A percentile compares a stretch with the other conserved stretches of the same genome.
phyloP scores from a whole-genome alignment of 1,140 invertebrate species.

The Brachionus calyciflorus region DNA sequence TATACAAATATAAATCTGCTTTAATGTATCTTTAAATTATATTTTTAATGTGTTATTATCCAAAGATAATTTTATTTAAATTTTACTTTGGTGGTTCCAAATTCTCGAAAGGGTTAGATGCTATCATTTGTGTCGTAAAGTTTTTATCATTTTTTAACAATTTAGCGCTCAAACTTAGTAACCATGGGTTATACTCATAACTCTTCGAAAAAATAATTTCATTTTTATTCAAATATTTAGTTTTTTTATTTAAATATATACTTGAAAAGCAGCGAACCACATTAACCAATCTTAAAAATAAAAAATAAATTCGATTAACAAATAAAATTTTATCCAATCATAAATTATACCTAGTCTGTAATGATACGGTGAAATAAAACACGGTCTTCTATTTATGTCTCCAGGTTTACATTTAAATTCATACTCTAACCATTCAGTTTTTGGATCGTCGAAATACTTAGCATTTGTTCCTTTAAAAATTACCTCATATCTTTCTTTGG shows the following conservation, averaged over 20 bases:
- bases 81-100: conserved; percentile 58
- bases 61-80: too few species aligned
- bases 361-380: conserved; percentile 62
- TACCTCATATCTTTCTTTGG: conserved; percentile 60
- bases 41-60: too few species aligned
- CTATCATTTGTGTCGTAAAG: conserved; percentile 53
- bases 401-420: conserved; percentile 63
- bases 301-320: conserved; percentile 53
- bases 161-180: conserved; percentile 53
- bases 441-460: conserved; percentile 49
- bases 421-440: conserved; percentile 59
- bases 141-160: conserved; percentile 58
- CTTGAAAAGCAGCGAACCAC: conserved; percentile 60
- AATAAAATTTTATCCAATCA: too few species aligned
- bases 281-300: conserved; percentile 17
- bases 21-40: conserved; percentile 20
- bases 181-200: conserved; percentile 21
- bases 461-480: conserved; percentile 59
- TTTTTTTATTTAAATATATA: too few species aligned
- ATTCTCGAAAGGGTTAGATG: conserved; percentile 59
- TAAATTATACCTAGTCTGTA: conserved; percentile 56
- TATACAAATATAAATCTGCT: conserved; percentile 17
- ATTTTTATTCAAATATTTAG: conserved; percentile 55
- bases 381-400: conserved; percentile 54
- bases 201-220: background rate